Evolutionary conservation across 2,888 invertebrate species (phyloP), one percentile per base, ranked within the genome.

Genomic region (Orchestes rusci): DNA sequence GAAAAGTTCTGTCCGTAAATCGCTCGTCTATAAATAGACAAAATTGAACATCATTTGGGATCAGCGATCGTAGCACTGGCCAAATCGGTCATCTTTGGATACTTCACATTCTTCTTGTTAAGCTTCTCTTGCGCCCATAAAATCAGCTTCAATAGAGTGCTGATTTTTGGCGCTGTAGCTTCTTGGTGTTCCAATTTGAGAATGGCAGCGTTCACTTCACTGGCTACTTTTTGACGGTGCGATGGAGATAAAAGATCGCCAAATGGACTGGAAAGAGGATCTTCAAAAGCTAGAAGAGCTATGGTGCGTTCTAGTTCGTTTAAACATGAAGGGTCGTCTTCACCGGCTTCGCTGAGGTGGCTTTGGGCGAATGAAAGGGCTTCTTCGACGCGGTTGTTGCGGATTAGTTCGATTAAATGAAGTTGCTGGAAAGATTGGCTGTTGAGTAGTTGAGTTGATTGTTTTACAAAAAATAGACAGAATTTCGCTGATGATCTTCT

Each of bases 191-290:
- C 94, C 73, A 87, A 86, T 65, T 92, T 89, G 41, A 97, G 72
- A 57, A 97, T 94, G n/a, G 96, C 95, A 36, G 95, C 91, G 70
- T 97, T 97, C 13, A 97, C 75, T 72, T 96, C 95, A 72, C 94
- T 94, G 16, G 96, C 96, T 62, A 96, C 89, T 75, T 92, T 92
- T 70, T 96, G 95, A 59, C 96, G 76, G 62, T 97, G 95, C 8
- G 94, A 87, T 10, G 91, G 86, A 58, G 94, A 84, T 47, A 99
- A 72, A 28, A 99, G 74, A 67, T 97, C 94, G 13, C 92, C 88
- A 70, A 96, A 99, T 0, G 97, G 97, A 53, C 94, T 93, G 43
- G 80, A 82, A 56, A 89, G 83, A 0, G 97, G 96, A 62, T 96
- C 92, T 49, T 97, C 96, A 69, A 99, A 99, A 4, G 97, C 97